Evolutionary conservation across 2,797 vertebrate species (phyloP), one percentile per base, ranked within the genome.

Genomic region (Cyclura pinguis): DNA sequence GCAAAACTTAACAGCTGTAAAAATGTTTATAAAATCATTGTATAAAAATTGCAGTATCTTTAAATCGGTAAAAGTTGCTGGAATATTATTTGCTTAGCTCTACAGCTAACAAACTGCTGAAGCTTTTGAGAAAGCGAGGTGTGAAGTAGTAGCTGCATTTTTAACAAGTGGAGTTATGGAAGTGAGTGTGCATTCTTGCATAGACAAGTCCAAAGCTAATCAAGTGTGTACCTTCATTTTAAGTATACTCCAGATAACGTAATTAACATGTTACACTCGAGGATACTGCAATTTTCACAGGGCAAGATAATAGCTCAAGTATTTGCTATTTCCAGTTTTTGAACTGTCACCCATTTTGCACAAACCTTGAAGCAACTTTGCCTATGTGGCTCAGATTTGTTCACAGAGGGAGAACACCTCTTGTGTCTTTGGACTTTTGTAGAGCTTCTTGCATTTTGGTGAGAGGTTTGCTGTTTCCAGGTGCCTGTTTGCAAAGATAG

Each of bases 21-120:
- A 97, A 96, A 96, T 96, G 88, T 97, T 97, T 95, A 85, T 88
- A 91, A 85, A 91, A 96, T 97, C 94, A 96, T 96, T 95, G 96
- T 97, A 94, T 97, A 97, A 97, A 96, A 97, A 97, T 97, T 97
- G 97, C 97, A 97, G 97, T 97, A 97, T 97, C 97, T 97, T 97
- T 96, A 96, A 96, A 96, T 97, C 94, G 96, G 96, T 97, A 97
- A 97, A 97, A 89, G n/a, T 96, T 97, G 96, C 95, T 96, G 93
- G 95, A 96, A 92, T 90, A 94, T 95, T 95, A 94, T 95, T 96
- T 96, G 95, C 95, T 92, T 96, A 93, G 95, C 96, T 97, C 92
- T 96, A 96, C 93, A 93, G 93, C 96, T 94, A 94, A 95, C 94
- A 95, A 93, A 91, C 91, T 96, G 5, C 88, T 94, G 93, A 96